Evolutionary conservation across 1,140 invertebrate genomes (phyloP), one percentile per base, ranked within the genome.

Genomic region (Zaprionus davidi): DNA sequence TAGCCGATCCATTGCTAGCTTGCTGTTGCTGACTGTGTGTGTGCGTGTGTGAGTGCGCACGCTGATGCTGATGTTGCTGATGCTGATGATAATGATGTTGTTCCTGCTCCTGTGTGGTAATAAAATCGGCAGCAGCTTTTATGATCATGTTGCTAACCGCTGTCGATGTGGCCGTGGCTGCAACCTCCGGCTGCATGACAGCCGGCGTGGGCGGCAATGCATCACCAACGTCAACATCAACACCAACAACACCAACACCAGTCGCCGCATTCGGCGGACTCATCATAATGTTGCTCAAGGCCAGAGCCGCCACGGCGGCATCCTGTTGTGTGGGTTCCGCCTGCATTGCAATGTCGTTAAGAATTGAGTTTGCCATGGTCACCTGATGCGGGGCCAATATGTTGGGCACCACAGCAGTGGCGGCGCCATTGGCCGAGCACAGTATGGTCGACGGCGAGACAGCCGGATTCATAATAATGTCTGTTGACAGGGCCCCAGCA

Each of bases 61-160:
- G 74, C 1, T 76, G 77, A 3, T 76, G 74, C 7, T 80, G 78
- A 12, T 78, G 31, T 11, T 34, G 28, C 26, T 28, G 24, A 26
- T 26, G 28, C 31, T 34, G 78, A n/a, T 88, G 85, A 12, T 81
- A 87, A 13, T 91, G 82, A 44, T 92, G 88, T 38, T 91, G 88
- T 49, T 85, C 78, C 71, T 92, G 87, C 26, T 94, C 93, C 41
- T 93, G 92, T 64, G 94, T 94, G 20, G 94, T 94, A 13, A 94
- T 93, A 71, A 95, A 94, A 92, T 95, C 95, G 1, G 94, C 95
- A 2, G 95, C 94, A 3, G 95, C 95, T 77, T 95, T 95, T 24
- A 95, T 91, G 64, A 95, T 94, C 93, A 96, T 95, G 46, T 94
- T 95, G 85, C 95, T 95, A 63, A 95, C 95, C 17, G 95, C 94